Evolutionary conservation across 2,113 vertebrate species (phyloP).

Genomic region (Clarias gariepinus): DNA sequence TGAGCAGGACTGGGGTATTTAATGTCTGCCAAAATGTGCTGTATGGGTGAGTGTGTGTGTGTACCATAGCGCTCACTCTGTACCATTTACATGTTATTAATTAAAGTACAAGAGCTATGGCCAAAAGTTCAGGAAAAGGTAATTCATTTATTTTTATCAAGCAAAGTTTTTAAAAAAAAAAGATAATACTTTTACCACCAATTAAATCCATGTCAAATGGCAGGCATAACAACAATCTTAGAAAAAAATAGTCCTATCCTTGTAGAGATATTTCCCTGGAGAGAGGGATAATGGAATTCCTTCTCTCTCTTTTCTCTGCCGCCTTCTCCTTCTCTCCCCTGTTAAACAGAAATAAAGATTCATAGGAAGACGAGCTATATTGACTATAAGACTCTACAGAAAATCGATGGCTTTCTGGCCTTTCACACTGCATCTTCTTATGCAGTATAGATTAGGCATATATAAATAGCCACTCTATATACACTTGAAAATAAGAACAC

Average conservation of each 20-base stretch:
- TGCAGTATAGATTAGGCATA: background rate
- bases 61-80: background rate
- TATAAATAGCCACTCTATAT: background rate
- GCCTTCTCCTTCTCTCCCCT: background rate
- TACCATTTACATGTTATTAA: background rate
- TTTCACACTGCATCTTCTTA: background rate
- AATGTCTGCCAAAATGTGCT: slow-evolving; percentile 26
- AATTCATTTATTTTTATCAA: background rate
- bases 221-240: background rate
- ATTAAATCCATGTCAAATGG: background rate
- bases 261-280: background rate
- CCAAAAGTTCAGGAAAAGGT: background rate
- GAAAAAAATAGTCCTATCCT: background rate
- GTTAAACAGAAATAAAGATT: background rate
- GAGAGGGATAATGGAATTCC: background rate
- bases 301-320: background rate
- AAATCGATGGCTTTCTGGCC: slow-evolving; percentile 1
- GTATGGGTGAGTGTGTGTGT: slow-evolving; percentile 19
- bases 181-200: background rate
- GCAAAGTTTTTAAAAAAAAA: background rate
- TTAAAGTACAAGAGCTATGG: background rate
- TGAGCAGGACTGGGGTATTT: slow-evolving; percentile 12
- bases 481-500: background rate
- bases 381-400: background rate
- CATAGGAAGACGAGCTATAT: background rate